A percentile compares a stretch with the other conserved stretches of the same genome.
Evolutionary conservation across 2,888 invertebrate genomes (phyloP).

Genomic region (Tetheella fluctuosa): DNA sequence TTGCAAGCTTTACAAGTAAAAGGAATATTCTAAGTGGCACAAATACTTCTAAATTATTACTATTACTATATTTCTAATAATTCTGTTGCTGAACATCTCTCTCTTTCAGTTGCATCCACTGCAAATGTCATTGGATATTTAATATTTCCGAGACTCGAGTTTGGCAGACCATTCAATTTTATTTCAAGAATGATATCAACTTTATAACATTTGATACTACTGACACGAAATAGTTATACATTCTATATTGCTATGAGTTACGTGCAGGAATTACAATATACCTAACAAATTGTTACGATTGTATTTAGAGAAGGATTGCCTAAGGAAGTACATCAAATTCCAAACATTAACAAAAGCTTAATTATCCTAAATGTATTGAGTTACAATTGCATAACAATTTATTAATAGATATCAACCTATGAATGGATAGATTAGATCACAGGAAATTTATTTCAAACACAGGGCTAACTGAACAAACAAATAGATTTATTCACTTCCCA

Average conservation of each 20-base stretch:
- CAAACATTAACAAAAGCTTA: conserved; percentile 6
- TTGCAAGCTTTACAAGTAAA: too few relatives aligned
- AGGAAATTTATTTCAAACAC: conserved; percentile 54
- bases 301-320: not conserved
- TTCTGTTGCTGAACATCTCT: too few relatives aligned
- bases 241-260: not conserved
- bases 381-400: conserved; percentile 24
- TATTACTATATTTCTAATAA: too few relatives aligned
- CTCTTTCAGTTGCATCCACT: too few relatives aligned
- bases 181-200: not conserved
- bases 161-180: not conserved
- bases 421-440: conserved; percentile 42
- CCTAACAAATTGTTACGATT: not conserved
- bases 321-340: conserved; percentile 18
- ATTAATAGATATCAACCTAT: conserved; percentile 32
- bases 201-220: not conserved
- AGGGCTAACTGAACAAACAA: conserved; percentile 31
- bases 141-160: not conserved
- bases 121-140: not conserved
- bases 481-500: conserved; percentile 20
- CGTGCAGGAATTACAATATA: not conserved
- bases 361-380: conserved; percentile 17
- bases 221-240: not conserved
- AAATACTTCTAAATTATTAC: not conserved
- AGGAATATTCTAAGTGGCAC: too few relatives aligned